These are phyloP conservation scores for Macropodus opercularis DNA, from an alignment of 2,797 vertebrate genomes.

Conservation along the genomic window DNA sequence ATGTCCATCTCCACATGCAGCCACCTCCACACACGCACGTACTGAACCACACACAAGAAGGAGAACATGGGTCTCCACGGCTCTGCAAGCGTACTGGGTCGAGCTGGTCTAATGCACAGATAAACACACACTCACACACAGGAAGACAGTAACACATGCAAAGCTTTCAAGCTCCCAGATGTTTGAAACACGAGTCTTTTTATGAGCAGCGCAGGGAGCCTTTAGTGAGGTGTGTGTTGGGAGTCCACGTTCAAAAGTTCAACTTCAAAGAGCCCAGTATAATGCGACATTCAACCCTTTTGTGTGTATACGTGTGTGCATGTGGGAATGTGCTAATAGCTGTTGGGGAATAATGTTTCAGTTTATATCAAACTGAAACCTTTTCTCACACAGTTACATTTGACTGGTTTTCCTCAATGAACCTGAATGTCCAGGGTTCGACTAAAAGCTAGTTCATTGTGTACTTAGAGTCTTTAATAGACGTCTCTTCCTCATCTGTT, in stretches of 20 bases:
- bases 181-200: conserved; percentile 76
- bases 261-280: conserved; percentile 65
- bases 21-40: conserved; percentile 12
- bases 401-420: no score
- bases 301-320: conserved; percentile 15
- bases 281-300: conserved; percentile 54
- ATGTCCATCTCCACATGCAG: conserved; percentile 8
- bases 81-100: conserved; percentile 37
- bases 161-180: conserved; percentile 74
- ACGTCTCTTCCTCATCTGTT: no score
- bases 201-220: conserved; percentile 65
- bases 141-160: conserved; percentile 46
- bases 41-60: conserved; percentile 22
- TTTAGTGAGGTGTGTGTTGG: conserved; percentile 40
- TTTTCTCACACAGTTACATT: no score
- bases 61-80: conserved; percentile 49
- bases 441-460: not conserved
- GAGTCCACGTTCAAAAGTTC: conserved; percentile 54
- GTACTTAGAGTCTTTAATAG: no score
- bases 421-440: not conserved
- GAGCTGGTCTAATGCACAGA: conserved; percentile 40
- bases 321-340: conserved; percentile 27
- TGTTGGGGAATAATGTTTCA: conserved; percentile 49
- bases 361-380: conserved; percentile 23
- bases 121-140: conserved; percentile 52